phyloP scores from a whole-genome alignment of 2,888 invertebrate genomes.

The Argynnis bischoffii region DNA sequence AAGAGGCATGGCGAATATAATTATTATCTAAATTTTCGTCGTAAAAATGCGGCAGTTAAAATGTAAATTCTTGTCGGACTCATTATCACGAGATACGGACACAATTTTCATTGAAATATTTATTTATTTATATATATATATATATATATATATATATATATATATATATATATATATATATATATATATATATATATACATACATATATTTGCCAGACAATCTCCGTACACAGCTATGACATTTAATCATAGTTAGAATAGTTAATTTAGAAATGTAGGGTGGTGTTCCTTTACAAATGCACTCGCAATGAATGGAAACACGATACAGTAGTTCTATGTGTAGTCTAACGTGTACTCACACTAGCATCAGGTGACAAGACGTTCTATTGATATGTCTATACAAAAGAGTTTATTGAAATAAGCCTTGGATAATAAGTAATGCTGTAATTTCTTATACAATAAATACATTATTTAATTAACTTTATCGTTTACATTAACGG shows the following conservation, averaged over 20 bases:
- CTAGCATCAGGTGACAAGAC: slow-evolving; percentile 64
- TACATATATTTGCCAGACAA: neutral
- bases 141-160: neutral
- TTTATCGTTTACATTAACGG: neutral
- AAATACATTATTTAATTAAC: neutral
- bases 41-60: slow-evolving; percentile 12
- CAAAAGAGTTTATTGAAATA: slow-evolving; percentile 13
- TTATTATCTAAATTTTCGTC: slow-evolving; percentile 13
- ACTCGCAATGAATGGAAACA: slow-evolving; percentile 45
- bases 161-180: neutral
- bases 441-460: neutral
- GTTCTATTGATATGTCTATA: slow-evolving; percentile 42
- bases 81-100: slow-evolving; percentile 11
- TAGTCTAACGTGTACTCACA: slow-evolving; percentile 52
- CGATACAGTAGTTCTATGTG: slow-evolving; percentile 52
- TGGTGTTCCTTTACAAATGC: slow-evolving; percentile 33
- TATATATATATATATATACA: neutral
- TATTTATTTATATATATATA: neutral
- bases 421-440: slow-evolving; percentile 7
- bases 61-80: slow-evolving; percentile 13
- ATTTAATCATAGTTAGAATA: slow-evolving; percentile 19
- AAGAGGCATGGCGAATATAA: slow-evolving; percentile 11
- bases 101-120: neutral
- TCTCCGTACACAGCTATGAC: neutral
- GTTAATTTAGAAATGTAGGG: slow-evolving; percentile 29